phyloP scores from a whole-genome alignment of 2,888 invertebrate genomes.

The Helleia helle region DNA sequence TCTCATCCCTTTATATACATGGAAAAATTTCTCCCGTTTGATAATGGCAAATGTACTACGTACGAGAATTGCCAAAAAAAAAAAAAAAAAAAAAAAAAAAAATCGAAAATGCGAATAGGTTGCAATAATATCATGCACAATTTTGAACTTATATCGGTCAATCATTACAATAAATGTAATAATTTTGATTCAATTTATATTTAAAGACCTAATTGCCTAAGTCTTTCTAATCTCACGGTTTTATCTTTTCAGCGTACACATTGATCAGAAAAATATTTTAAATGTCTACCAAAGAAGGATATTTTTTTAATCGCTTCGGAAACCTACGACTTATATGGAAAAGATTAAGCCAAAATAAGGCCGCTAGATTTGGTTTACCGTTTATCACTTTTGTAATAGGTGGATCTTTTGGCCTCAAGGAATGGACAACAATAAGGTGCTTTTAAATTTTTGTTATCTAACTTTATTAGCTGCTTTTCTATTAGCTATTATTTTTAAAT shows the following conservation, averaged over 20 bases:
- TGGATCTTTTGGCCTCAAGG: conserved; percentile 83
- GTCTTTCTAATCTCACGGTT: too few relatives aligned
- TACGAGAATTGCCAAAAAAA: too few relatives aligned
- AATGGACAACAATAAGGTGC: conserved; percentile 83
- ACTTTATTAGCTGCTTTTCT: neutral
- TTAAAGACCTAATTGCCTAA: too few relatives aligned
- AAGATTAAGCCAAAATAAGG: conserved; percentile 62
- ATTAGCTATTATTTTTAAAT: neutral
- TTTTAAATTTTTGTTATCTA: neutral
- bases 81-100: too few relatives aligned
- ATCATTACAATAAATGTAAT: too few relatives aligned
- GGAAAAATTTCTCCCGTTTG: too few relatives aligned
- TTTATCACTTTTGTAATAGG: conserved; percentile 82
- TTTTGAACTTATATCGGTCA: too few relatives aligned
- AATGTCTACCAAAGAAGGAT: conserved; percentile 13
- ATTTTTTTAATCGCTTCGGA: conserved; percentile 10
- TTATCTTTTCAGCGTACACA: neutral
- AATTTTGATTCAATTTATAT: too few relatives aligned
- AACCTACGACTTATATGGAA: conserved; percentile 14
- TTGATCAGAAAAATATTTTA: neutral
- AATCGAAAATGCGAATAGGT: too few relatives aligned
- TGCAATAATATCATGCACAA: too few relatives aligned
- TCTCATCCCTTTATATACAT: too few relatives aligned
- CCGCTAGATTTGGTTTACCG: conserved; percentile 79
- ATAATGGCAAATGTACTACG: too few relatives aligned